Evolutionary conservation across 1,140 invertebrate genomes (phyloP).

Genomic region (Euwallacea similis): DNA sequence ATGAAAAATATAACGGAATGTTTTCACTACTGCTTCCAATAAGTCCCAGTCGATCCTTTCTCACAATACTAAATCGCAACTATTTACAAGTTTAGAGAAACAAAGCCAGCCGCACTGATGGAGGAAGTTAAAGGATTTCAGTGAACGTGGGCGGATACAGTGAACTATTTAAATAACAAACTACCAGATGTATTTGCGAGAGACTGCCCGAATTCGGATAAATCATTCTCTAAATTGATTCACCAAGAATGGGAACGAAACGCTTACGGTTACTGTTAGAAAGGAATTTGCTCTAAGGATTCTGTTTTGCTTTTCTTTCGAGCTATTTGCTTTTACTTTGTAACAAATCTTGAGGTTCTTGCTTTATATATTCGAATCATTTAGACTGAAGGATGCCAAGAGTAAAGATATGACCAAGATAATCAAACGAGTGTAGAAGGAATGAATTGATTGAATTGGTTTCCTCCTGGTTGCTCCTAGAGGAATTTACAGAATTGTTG

Average conservation of each 20-base stretch:
- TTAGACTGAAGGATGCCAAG: no score
- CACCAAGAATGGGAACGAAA: constrained; percentile 24
- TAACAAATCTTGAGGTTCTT: no score
- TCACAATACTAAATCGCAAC: constrained; percentile 7
- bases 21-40: not conserved
- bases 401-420: no score
- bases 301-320: not conserved
- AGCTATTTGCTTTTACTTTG: no score
- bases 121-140: constrained; percentile 7
- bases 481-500: no score
- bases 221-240: constrained; percentile 29
- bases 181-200: constrained; percentile 20
- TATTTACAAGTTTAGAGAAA: constrained; percentile 7
- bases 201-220: constrained; percentile 22
- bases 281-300: constrained; percentile 16
- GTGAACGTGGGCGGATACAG: constrained; percentile 15
- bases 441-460: no score
- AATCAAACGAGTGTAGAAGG: no score
- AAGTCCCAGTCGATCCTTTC: not conserved
- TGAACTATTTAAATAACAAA: constrained; percentile 30
- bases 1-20: no score
- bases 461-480: no score
- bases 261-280: constrained; percentile 12
- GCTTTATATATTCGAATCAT: no score
- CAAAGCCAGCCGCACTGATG: constrained; percentile 13